Conservation (phyloP, 2,888 invertebrate species). For the Cylindroiulus punctatus region DNA sequence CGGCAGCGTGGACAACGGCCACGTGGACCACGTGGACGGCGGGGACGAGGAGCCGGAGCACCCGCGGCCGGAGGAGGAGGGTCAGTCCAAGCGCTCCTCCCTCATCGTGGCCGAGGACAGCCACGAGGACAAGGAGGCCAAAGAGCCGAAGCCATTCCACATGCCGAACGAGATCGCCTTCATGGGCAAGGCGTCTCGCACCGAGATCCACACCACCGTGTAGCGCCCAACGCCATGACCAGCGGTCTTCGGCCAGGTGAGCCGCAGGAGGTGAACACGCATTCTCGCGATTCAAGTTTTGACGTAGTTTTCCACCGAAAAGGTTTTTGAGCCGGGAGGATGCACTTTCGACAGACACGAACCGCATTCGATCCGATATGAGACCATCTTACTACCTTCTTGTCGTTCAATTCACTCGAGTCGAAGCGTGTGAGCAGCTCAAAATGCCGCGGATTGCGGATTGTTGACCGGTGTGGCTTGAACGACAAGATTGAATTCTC, state of each 20-base stretch:
- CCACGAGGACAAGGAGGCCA: background rate
- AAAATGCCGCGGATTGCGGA: no score
- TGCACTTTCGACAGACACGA: background rate
- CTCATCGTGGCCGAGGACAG: background rate
- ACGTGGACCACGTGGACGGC: background rate
- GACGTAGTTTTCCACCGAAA: background rate
- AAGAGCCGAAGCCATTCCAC: constrained; percentile 1
- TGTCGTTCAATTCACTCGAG: no score
- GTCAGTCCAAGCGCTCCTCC: background rate
- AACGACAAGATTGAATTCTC: no score
- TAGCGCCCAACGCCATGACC: background rate
- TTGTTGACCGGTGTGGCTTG: no score
- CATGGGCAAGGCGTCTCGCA: background rate
- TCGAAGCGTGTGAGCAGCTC: no score
- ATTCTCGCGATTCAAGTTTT: no score
- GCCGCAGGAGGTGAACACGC: no score
- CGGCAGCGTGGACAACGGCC: background rate
- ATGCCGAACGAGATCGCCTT: background rate
- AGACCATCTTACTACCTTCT: no score
- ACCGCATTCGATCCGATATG: no score
- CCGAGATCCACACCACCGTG: constrained; percentile 53
- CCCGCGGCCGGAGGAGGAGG: background rate
- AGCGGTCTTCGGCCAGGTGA: no score
- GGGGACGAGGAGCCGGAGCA: background rate
- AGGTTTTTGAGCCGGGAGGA: background rate